Conservation (phyloP, 2,113 vertebrate genomes). For the Scomber scombrus region DNA sequence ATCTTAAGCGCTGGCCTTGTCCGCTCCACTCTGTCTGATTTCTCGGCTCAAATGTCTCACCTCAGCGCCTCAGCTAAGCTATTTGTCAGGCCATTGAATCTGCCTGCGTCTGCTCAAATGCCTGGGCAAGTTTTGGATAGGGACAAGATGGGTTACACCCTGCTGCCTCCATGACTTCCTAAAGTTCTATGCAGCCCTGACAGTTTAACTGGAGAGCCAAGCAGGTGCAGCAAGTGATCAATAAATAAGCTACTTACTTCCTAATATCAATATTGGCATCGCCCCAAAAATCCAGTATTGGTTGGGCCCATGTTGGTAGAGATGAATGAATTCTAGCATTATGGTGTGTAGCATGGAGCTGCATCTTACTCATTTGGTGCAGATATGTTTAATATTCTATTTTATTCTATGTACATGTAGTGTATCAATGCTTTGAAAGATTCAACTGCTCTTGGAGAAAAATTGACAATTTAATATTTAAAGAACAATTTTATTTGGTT, state of each 20-base stretch:
- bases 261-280: no score
- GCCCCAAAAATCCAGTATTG: no score
- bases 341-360: no score
- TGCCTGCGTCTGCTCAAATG: constrained; percentile 54
- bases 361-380: no score
- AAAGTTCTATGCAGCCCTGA: constrained; percentile 56
- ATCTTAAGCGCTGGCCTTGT: constrained; percentile 23
- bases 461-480: no score
- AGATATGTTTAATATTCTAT: no score
- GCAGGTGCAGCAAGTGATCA: constrained; percentile 50
- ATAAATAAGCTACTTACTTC: constrained; percentile 58
- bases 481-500: no score
- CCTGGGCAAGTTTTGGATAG: constrained; percentile 38
- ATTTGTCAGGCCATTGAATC: constrained; percentile 66
- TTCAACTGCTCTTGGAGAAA: no score
- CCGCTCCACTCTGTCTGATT: constrained; percentile 41
- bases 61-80: constrained; percentile 47
- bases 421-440: no score
- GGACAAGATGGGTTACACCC: constrained; percentile 66
- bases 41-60: constrained; percentile 50
- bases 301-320: no score
- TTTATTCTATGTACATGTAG: no score
- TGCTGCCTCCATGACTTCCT: constrained; percentile 62
- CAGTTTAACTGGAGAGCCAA: constrained; percentile 51
- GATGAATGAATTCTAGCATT: no score